These are phyloP conservation scores for Panthera uncia DNA, from an alignment of 2,113 vertebrate genomes.

Conservation along the genomic window DNA sequence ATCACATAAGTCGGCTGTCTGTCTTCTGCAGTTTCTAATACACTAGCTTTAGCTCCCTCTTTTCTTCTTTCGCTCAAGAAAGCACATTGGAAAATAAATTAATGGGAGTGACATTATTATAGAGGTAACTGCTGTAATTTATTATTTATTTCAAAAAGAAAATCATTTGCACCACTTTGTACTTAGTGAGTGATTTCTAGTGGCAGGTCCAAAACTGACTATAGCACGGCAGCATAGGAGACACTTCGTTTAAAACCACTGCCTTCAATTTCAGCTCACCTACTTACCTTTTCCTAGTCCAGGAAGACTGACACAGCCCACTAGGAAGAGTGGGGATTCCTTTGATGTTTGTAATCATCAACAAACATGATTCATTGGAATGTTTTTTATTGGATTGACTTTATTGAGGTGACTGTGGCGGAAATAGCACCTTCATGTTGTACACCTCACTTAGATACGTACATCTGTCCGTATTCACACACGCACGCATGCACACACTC, in stretches of 20 bases:
- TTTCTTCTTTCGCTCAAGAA: constrained; percentile 26
- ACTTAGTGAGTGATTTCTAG: not conserved
- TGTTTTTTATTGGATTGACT: not conserved
- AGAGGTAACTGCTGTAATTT: not conserved
- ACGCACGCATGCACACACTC: not conserved
- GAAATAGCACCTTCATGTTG: not conserved
- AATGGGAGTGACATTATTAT: not conserved
- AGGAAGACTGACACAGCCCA: not conserved
- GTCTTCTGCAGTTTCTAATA: not conserved
- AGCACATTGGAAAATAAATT: not conserved
- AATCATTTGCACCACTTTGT: not conserved
- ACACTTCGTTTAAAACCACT: not conserved
- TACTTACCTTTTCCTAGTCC: not conserved
- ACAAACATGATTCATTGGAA: not conserved
- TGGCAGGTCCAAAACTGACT: not conserved
- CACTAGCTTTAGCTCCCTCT: not conserved
- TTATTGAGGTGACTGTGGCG: not conserved
- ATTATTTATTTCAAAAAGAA: not conserved
- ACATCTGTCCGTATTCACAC: not conserved
- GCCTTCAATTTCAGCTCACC: not conserved
- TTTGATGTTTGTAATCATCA: not conserved
- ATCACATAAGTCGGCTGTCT: not conserved
- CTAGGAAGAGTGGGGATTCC: not conserved
- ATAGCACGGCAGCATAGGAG: not conserved
- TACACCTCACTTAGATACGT: not conserved